Base-by-base conservation (phyloP, 2,797 vertebrate species). In the Sebastes melanostomus region DNA sequence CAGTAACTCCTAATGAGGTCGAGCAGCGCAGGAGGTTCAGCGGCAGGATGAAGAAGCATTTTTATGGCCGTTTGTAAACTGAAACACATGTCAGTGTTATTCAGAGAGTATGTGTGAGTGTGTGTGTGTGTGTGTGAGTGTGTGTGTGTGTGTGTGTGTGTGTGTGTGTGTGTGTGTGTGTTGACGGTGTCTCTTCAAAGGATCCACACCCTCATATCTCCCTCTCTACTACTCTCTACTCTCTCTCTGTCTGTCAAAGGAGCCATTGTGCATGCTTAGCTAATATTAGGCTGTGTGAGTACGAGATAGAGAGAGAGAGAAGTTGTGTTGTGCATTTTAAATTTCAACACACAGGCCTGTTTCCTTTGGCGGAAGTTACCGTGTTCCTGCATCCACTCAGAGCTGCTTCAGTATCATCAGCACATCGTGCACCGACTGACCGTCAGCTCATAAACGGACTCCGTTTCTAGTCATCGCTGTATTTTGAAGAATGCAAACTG, bases 1-100 rank as follows among this genome's bases (percentile, higher is more conserved):
- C 29, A 25, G 20, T 30, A 20, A 66, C 55, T 71, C 34, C 66
- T 87, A 81, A 87, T 75, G 74, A 80, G 66, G 80, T 65, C 6
- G 11, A 56, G 62, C 29, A 29, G 67, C 66, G 42, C 68, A 84
- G 81, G 77, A 89, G 79, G 68, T 78, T 88, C 59, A 56, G 66
- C 27, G 52, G 81, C 72, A 58, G 84, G 78, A 88, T 87, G 84
- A 86, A 90, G 75, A 88, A 78, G 34, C 18, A 69, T 86, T 90
- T 92, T 92, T 86, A 92, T 76, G 78, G 77, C 77, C 73, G 6
- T 82, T 83, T 91, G 70, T 92, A 92, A 93, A 86, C 91, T 81
- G 71, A 92, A 94, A 88, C 91, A 90, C 36, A 69, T 93, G 91
- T 84, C 50, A 29, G 60, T 55, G 60, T 69, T 54, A 70, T 72